A percentile compares a stretch with the other conserved stretches of the same genome.
Evolutionary conservation across 2,888 invertebrate species (phyloP).

Genomic region (Temnothorax unifasciatus): DNA sequence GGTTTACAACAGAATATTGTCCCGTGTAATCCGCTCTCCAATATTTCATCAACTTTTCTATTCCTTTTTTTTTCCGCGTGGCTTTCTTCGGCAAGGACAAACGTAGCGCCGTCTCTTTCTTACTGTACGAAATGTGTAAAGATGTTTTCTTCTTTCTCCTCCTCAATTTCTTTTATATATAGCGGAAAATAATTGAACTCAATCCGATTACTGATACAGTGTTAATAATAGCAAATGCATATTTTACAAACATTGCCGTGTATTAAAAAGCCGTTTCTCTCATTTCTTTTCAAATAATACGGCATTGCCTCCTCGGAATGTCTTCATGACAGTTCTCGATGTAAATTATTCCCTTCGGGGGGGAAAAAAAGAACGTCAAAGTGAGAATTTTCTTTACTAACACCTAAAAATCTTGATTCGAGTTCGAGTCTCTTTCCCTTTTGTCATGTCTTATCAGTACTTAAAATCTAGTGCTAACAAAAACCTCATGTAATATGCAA

Average conservation of each 20-base stretch:
- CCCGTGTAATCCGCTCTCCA: constrained; percentile 85
- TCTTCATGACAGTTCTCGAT: background rate
- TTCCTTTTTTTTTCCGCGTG: constrained; percentile 79
- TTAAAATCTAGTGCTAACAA: constrained; percentile 26
- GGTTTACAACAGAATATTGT: constrained; percentile 85
- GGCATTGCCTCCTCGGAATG: background rate
- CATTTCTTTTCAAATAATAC: background rate
- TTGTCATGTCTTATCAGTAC: constrained; percentile 2
- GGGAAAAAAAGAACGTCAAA: background rate
- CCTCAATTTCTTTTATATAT: constrained; percentile 38
- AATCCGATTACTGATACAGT: constrained; percentile 26
- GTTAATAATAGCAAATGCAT: constrained; percentile 20
- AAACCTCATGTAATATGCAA: constrained; percentile 23
- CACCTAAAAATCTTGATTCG: background rate
- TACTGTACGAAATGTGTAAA: constrained; percentile 28
- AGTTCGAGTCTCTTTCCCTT: background rate
- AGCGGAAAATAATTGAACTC: constrained; percentile 37
- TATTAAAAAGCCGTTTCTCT: constrained; percentile 25
- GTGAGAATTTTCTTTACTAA: background rate
- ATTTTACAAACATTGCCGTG: background rate
- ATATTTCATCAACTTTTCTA: constrained; percentile 86
- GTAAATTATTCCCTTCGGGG: background rate
- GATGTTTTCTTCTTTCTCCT: background rate
- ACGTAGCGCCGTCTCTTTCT: constrained; percentile 21
- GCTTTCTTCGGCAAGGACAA: constrained; percentile 55